A percentile compares a stretch with the other conserved stretches of the same genome.
Conservation (phyloP, 2,113 vertebrate species). For the Pleuronectes platessa region DNA sequence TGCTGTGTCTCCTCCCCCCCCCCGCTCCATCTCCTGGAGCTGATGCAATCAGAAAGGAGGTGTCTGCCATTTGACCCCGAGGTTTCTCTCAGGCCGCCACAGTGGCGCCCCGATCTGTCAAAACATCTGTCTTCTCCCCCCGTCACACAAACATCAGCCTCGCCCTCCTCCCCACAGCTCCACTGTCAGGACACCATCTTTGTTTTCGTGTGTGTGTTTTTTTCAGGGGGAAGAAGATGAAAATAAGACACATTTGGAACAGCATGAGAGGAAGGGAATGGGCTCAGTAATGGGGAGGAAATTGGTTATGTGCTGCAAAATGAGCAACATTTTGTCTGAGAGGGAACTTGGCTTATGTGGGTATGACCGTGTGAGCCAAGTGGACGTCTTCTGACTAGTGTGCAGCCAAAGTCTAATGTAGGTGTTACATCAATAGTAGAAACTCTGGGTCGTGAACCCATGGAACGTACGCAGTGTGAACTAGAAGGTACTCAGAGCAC, state of each 20-base stretch:
- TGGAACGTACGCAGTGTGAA: too few relatives aligned
- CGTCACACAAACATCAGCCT: constrained; percentile 49
- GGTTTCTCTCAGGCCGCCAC: constrained; percentile 54
- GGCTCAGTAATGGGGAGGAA: background rate
- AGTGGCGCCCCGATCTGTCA: constrained; percentile 69
- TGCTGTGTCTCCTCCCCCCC: background rate
- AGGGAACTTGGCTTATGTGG: background rate
- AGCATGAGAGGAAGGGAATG: constrained; percentile 37
- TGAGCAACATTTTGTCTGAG: constrained; percentile 37
- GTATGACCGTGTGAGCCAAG: background rate
- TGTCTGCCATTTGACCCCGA: constrained; percentile 65
- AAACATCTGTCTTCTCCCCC: constrained; percentile 51
- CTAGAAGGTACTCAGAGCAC: too few relatives aligned
- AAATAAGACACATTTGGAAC: constrained; percentile 39
- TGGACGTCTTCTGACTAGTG: too few relatives aligned
- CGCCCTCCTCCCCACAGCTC: background rate
- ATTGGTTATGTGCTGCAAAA: constrained; percentile 29
- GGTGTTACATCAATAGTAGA: too few relatives aligned
- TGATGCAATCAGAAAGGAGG: constrained; percentile 66
- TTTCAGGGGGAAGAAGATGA: constrained; percentile 2
- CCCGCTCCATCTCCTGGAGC: constrained; percentile 26
- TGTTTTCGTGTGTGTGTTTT: background rate
- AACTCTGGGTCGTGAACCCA: too few relatives aligned
- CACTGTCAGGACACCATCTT: constrained; percentile 35
- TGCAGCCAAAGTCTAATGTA: too few relatives aligned